Percentiles rank a stretch among this genome's conserved stretches.
Evolutionary conservation across 1,140 invertebrate species (phyloP).

Genomic region (Lasioglossum albipes): DNA sequence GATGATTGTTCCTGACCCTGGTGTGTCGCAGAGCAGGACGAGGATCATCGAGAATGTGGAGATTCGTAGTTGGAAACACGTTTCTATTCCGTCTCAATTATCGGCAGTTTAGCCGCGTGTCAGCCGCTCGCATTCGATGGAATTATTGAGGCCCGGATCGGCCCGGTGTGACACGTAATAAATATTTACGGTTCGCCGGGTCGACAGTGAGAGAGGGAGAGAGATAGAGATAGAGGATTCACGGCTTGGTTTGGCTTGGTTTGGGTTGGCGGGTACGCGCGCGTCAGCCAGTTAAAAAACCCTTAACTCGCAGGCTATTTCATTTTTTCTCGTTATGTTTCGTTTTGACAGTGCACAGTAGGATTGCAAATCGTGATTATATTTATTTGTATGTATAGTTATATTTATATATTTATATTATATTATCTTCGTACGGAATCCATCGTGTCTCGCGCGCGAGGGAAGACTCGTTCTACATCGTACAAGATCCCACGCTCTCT

Average conservation of each 20-base stretch:
- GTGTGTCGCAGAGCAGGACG: too few species aligned
- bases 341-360: constrained; percentile 60
- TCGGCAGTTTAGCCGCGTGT: neutral
- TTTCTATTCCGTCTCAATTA: too few species aligned
- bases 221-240: neutral
- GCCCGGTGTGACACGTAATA: neutral
- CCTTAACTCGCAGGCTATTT: constrained; percentile 58
- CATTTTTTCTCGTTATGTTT: constrained; percentile 55
- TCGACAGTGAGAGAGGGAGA: too few species aligned
- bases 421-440: constrained; percentile 17
- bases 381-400: neutral
- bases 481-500: constrained; percentile 9
- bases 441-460: constrained; percentile 44
- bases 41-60: too few species aligned
- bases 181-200: neutral
- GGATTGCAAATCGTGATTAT: constrained; percentile 55
- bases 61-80: too few species aligned
- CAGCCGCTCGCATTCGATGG: neutral
- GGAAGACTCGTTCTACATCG: constrained; percentile 56
- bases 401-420: neutral
- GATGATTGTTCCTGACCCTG: too few species aligned
- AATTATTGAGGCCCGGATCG: neutral
- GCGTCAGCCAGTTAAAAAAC: constrained; percentile 54
- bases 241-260: too few species aligned
- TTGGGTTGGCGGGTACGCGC: too few species aligned